A percentile compares a stretch with the other conserved stretches of the same genome.
These are phyloP conservation scores for Drosophila nigricruria DNA, from an alignment of 2,888 invertebrate genomes.

Conservation along the genomic window DNA sequence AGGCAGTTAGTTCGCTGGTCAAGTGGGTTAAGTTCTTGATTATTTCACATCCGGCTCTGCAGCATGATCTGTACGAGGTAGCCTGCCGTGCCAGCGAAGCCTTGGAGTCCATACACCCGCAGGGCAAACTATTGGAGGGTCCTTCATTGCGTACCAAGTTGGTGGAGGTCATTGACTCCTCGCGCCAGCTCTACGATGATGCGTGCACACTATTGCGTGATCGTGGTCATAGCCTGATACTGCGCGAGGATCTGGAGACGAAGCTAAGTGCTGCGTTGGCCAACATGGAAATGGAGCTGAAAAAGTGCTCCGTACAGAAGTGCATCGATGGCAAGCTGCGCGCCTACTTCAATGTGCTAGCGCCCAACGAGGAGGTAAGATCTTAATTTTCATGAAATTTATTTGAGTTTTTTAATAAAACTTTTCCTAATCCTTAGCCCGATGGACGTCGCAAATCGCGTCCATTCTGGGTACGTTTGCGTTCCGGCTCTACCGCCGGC, in stretches of 20 bases:
- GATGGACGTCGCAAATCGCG: conserved; percentile 88
- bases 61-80: conserved; percentile 90
- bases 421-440: conserved; percentile 63
- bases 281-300: conserved; percentile 90
- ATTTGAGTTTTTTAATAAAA: neutral
- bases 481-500: conserved; percentile 85
- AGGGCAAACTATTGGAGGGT: conserved; percentile 92
- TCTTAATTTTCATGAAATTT: neutral
- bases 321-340: conserved; percentile 84
- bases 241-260: conserved; percentile 89
- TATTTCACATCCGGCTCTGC: conserved; percentile 89
- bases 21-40: conserved; percentile 91
- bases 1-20: conserved; percentile 93
- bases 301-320: conserved; percentile 88
- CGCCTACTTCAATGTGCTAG: conserved; percentile 84
- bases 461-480: conserved; percentile 90
- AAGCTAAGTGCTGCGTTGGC: conserved; percentile 89
- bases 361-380: conserved; percentile 84
- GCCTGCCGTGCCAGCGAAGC: conserved; percentile 90
- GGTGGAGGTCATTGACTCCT: conserved; percentile 87
- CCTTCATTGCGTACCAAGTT: conserved; percentile 90
- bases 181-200: conserved; percentile 89
- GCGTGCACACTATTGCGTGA: conserved; percentile 90
- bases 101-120: conserved; percentile 91
- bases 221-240: conserved; percentile 88